A percentile compares a stretch with the other conserved stretches of the same genome.
Evolutionary conservation across 2,888 invertebrate species (phyloP).

Genomic region (Catonia carolina): DNA sequence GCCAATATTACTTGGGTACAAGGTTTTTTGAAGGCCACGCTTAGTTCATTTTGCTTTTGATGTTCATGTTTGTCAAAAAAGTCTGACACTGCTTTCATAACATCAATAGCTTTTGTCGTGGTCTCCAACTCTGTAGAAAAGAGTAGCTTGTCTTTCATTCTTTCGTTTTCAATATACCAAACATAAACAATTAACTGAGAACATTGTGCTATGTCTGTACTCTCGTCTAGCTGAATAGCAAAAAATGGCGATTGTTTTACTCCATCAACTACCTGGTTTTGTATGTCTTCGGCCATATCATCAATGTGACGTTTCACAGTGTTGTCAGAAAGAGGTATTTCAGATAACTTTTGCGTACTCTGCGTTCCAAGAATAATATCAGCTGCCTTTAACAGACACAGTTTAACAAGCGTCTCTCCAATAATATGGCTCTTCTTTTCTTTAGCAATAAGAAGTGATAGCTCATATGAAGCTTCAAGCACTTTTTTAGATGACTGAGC

Average conservation of each 20-base stretch:
- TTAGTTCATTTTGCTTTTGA: neutral
- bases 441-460: conserved; percentile 7
- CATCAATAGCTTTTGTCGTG: conserved; percentile 20
- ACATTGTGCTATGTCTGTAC: conserved; percentile 9
- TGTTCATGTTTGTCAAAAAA: conserved; percentile 20
- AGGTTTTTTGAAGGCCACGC: neutral
- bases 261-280: conserved; percentile 6
- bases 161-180: conserved; percentile 3
- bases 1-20: neutral
- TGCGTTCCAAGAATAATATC: conserved; percentile 6
- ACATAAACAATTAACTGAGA: conserved; percentile 8
- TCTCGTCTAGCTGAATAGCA: conserved; percentile 4
- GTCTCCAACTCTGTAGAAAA: conserved; percentile 12
- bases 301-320: conserved; percentile 3
- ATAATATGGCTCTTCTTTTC: conserved; percentile 7
- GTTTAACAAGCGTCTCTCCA: conserved; percentile 12
- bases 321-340: conserved; percentile 14
- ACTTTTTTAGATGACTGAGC: conserved; percentile 12
- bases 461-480: conserved; percentile 7
- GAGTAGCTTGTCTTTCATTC: conserved; percentile 6
- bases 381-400: conserved; percentile 5
- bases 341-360: neutral
- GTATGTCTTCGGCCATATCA: conserved; percentile 6
- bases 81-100: conserved; percentile 19
- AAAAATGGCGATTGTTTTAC: conserved; percentile 12